Evolutionary conservation across 2,113 vertebrate genomes (phyloP).

Genomic region (Hemiscyllium ocellatum): DNA sequence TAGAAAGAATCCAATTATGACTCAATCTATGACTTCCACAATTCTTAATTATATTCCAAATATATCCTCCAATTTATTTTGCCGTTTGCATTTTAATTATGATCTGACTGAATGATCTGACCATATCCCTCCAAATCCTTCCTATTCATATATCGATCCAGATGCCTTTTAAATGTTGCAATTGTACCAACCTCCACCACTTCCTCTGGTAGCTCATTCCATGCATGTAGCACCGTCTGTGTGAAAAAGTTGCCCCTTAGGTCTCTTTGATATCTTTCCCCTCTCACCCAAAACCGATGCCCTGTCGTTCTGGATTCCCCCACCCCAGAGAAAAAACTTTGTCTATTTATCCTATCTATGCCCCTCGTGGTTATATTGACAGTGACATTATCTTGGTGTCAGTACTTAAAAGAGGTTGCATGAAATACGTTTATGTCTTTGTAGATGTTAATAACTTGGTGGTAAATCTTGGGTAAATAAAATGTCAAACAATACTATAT

Average conservation of each 20-base stretch:
- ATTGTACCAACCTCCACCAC: no score
- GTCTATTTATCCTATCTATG: no score
- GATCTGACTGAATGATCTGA: background rate
- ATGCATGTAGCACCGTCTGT: no score
- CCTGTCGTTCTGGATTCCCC: no score
- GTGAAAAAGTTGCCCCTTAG: no score
- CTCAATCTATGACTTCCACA: background rate
- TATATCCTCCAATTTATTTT: background rate
- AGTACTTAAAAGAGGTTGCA: background rate
- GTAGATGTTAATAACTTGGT: background rate
- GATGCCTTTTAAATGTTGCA: no score
- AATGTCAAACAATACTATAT: background rate
- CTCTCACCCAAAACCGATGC: no score
- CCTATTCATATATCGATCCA: no score
- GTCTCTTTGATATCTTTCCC: no score
- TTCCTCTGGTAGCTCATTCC: no score
- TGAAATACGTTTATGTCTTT: background rate
- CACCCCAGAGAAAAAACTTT: no score
- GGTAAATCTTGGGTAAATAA: background rate
- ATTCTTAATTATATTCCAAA: background rate
- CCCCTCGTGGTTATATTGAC: background rate
- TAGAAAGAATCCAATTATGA: background rate
- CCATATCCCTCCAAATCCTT: no score
- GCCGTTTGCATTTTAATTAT: background rate
- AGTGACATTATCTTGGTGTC: background rate